Evolutionary conservation across 2,797 vertebrate genomes (phyloP).

Genomic region (Pogoniulus pusillus): DNA sequence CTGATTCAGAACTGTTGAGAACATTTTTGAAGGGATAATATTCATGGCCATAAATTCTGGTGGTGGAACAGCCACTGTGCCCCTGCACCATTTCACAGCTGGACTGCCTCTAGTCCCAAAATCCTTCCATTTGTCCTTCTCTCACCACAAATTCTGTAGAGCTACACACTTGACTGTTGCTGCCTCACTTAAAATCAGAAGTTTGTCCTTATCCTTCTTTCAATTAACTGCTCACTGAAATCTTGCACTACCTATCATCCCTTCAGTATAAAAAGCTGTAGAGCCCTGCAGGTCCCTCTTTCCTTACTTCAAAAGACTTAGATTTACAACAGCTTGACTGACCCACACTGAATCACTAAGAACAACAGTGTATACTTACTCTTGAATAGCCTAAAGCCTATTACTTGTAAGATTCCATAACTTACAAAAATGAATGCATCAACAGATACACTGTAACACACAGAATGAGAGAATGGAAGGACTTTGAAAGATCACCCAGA

Average conservation of each 20-base stretch:
- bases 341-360: neutral
- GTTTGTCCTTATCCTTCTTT: neutral
- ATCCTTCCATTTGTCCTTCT: neutral
- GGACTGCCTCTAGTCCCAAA: neutral
- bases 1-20: neutral
- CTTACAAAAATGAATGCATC: neutral
- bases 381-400: neutral
- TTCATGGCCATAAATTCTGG: neutral
- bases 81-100: neutral
- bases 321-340: rapidly evolving
- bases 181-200: neutral
- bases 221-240: neutral
- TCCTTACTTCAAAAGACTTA: neutral
- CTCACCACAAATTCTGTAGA: neutral
- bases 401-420: neutral
- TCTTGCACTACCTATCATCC: neutral
- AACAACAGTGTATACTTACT: neutral
- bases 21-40: neutral
- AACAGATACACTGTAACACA: neutral
- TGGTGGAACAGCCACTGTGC: neutral
- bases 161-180: neutral
- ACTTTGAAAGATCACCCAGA: no score
- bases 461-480: no score
- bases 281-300: neutral
- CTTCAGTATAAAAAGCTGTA: neutral